phyloP scores from a whole-genome alignment of 2,113 vertebrate species.

The Xenopus borealis region DNA sequence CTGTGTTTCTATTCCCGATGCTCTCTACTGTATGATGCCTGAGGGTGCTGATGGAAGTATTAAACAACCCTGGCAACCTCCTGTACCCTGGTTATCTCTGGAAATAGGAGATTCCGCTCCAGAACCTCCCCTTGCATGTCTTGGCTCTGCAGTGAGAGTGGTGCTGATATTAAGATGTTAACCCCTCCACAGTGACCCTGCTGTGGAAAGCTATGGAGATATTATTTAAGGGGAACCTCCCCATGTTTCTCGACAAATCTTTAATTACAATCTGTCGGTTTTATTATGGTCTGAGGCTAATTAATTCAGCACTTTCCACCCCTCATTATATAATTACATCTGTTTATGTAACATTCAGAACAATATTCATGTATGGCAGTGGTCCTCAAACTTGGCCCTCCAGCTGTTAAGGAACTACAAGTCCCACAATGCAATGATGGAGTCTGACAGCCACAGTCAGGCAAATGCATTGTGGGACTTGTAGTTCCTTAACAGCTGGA shows the following conservation, averaged over 20 bases:
- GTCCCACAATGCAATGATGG: too few relatives aligned
- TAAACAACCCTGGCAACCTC: background rate
- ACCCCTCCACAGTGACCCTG: background rate
- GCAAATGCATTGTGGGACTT: too few relatives aligned
- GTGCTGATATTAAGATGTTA: background rate
- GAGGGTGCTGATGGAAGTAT: background rate
- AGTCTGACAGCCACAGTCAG: too few relatives aligned
- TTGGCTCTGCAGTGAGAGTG: background rate
- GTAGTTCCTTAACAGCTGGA: too few relatives aligned
- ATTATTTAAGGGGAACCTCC: background rate
- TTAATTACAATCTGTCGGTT: constrained; percentile 19
- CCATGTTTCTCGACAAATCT: constrained; percentile 3
- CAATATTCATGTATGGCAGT: constrained; percentile 3
- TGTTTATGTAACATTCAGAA: constrained; percentile 9
- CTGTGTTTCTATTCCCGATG: background rate
- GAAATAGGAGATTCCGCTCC: background rate
- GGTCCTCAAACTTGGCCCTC: too few relatives aligned
- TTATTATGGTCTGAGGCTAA: background rate
- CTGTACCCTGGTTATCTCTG: background rate
- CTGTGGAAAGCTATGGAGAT: background rate
- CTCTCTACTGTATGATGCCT: background rate
- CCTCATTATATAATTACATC: constrained; percentile 6
- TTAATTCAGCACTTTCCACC: constrained; percentile 2
- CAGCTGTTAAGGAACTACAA: too few relatives aligned
- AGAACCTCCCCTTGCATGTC: background rate